Evolutionary conservation across 1,140 invertebrate genomes (phyloP).

Genomic region (Halictus rubicundus): DNA sequence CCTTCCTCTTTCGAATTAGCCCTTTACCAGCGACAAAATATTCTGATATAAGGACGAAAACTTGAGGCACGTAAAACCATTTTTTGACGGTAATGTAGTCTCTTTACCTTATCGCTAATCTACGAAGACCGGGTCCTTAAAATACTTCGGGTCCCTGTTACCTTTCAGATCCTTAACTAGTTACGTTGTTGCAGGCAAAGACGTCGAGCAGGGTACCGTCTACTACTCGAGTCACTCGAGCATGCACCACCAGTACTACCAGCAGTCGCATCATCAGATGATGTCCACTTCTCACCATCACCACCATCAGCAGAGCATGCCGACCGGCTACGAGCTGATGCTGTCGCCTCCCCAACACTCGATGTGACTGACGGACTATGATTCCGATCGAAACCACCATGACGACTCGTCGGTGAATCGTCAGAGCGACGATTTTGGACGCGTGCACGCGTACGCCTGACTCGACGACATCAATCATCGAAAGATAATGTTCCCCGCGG

Average conservation of each 20-base stretch:
- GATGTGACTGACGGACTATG: conserved; percentile 75
- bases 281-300: conserved; percentile 74
- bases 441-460: conserved; percentile 68
- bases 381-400: conserved; percentile 48
- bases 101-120: too few relatives aligned
- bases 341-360: conserved; percentile 76
- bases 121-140: too few relatives aligned
- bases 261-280: conserved; percentile 77
- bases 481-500: background rate
- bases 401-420: conserved; percentile 48
- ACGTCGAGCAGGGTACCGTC: conserved; percentile 74
- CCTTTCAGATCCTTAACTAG: too few relatives aligned
- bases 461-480: conserved; percentile 2
- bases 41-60: too few relatives aligned
- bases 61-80: too few relatives aligned
- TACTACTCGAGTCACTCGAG: conserved; percentile 77
- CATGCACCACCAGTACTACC: conserved; percentile 78
- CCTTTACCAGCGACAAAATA: too few relatives aligned
- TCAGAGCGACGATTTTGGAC: conserved; percentile 61
- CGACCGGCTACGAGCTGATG: conserved; percentile 77
- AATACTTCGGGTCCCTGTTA: too few relatives aligned
- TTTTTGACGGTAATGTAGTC: too few relatives aligned
- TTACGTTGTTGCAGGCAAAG: conserved; percentile 68
- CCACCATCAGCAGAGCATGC: conserved; percentile 75
- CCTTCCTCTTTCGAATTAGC: too few relatives aligned